Conservation (phyloP, 92 coral and sea anemone genomes). For the Meandrina meandrites region DNA sequence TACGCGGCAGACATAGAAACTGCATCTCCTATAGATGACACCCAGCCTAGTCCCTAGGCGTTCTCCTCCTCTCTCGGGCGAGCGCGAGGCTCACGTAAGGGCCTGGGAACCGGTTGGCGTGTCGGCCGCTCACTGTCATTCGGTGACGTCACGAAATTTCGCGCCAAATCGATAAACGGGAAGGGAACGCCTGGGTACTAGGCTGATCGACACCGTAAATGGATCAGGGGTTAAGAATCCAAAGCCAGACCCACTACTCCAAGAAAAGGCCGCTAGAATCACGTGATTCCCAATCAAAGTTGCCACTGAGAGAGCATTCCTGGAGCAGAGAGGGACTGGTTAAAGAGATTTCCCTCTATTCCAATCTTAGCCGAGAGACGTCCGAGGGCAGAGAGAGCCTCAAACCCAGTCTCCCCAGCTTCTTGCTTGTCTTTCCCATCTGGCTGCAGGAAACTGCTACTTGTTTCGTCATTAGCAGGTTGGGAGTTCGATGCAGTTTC, state of each 20-base stretch:
- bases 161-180: too few relatives aligned
- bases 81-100: too few relatives aligned
- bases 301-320: background rate
- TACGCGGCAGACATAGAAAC: too few relatives aligned
- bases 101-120: too few relatives aligned
- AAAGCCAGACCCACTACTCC: too few relatives aligned
- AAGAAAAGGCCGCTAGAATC: background rate
- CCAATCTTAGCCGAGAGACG: constrained; percentile 71
- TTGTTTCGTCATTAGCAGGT: background rate
- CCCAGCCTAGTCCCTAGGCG: too few relatives aligned
- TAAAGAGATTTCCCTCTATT: constrained; percentile 6
- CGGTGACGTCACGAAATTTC: too few relatives aligned
- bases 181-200: too few relatives aligned
- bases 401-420: constrained; percentile 64
- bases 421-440: constrained; percentile 17
- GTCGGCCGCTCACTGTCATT: too few relatives aligned
- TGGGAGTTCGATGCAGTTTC: background rate
- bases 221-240: background rate
- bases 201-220: too few relatives aligned
- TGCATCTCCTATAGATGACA: too few relatives aligned
- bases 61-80: too few relatives aligned
- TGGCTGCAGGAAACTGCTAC: background rate
- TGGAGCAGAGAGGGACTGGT: constrained; percentile 15
- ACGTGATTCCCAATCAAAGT: background rate
- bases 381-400: constrained; percentile 71